Evolutionary conservation across 2,888 invertebrate species (phyloP), one percentile per base, ranked within the genome.

Genomic region (Leucophenga montana): DNA sequence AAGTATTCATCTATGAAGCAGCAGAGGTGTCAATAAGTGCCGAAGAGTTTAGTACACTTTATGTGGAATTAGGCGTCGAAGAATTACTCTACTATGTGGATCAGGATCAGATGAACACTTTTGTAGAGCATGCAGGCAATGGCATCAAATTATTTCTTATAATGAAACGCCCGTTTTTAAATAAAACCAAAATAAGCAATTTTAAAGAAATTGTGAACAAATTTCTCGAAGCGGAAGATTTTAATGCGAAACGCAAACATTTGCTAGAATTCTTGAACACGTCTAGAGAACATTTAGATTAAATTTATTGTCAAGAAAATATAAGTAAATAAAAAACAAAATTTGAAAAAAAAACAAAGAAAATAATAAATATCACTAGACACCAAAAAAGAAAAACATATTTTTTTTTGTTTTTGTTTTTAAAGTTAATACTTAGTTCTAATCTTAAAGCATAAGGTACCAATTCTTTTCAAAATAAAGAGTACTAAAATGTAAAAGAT

Each of bases 131-230:
- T n/a, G 53, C 56, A 14, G 59, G 71, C 3, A 65, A 68, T 59
- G 71, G 71, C 16, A 67, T 71, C 48, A 56, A 65, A 20, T 11
- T 18, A 4, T 71, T 39, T 71, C 27, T 71, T 8, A 56, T 71
- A 9, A 5, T 39, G n/a, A 67, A 71, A 65, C 64, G 71, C 2
- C 13, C 64, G 4, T 13, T 8, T n/a, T 53, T 71, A 13, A 14
- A 65, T 16, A 57, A 64, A 44, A n/a, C 44, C 6, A 46, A 57
- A 18, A 71, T 71, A 8, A 11, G 44, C 22, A 16, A 57, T 33
- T 64, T 71, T 27, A 68, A 67, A 13, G 13, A 18, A 5, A 27
- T 65, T 13, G 59, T 71, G 3, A 67, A 65, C 20, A 44, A 16
- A 20, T 71, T 71, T 27, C 33, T 71, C 16, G 67, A 65, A 39